Evolutionary conservation across 2,113 vertebrate genomes (phyloP).

Genomic region (Peromyscus maniculatus): DNA sequence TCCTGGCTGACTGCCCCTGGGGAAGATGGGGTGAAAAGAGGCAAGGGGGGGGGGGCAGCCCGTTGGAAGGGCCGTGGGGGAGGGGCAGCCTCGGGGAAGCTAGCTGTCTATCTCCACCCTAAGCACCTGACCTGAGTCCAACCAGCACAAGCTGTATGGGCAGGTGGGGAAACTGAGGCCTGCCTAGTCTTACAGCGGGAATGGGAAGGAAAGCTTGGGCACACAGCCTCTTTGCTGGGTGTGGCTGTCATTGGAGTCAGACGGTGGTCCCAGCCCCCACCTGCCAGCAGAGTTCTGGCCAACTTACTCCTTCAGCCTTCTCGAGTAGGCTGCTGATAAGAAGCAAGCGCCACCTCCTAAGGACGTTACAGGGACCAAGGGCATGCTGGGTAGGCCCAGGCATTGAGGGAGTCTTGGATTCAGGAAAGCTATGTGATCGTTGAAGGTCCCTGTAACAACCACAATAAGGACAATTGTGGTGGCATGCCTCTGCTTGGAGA

Average conservation of each 20-base stretch:
- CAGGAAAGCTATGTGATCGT: neutral
- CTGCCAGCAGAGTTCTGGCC: neutral
- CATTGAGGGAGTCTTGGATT: accelerated
- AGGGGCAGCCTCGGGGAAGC: neutral
- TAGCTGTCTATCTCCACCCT: neutral
- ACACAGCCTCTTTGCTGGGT: neutral
- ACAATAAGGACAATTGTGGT: neutral
- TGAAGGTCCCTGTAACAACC: neutral
- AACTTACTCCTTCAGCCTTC: neutral
- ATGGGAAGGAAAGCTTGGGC: neutral
- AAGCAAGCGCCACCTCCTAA: neutral
- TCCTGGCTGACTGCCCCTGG: constrained; percentile 89
- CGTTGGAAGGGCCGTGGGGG: constrained; percentile 48
- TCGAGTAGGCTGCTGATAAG: neutral
- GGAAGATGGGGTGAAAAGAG: constrained; percentile 88
- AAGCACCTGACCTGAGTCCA: neutral
- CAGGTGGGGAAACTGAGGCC: constrained; percentile 66
- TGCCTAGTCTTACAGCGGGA: accelerated
- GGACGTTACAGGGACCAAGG: accelerated
- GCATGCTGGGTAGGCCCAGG: neutral
- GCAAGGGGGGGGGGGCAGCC: constrained; percentile 53
- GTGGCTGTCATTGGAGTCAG: neutral
- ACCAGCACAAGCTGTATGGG: accelerated
- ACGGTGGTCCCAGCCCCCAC: neutral
- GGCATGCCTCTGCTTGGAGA: neutral